Base-by-base conservation (phyloP, 2,888 invertebrate species). In the Tortrix viridana region DNA sequence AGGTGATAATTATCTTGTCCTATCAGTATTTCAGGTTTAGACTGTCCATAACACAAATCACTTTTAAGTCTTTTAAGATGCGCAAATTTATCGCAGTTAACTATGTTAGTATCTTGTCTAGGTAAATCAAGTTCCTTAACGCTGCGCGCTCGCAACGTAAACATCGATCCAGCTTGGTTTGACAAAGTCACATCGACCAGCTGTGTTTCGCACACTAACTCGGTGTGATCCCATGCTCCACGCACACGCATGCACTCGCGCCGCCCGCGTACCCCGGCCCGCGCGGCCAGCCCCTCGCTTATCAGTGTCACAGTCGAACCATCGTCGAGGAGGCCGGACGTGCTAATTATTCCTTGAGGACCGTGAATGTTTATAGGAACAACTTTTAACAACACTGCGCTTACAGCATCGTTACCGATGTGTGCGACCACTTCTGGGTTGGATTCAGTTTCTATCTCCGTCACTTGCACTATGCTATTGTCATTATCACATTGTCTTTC, bases 1-100 rank as follows among this genome's bases (percentile, higher is more conserved):
- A 75, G 64, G 43, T 74, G 12, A 43, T 70, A 71, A 67, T 76
- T 74, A 49, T 74, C 74, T 26, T 74, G 74, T 0, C 73, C 75
- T 32, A 75, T 72, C 19, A 74, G 60, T 9, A 74, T 53, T 66
- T 75, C 68, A 0, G 74, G 74, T 52, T 69, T 66, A n/a, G n/a
- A 41, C n/a, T 41, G 38, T 38, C 16, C 20, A 41, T 16, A 23
- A 37, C 16, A 37, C 14, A 69, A 19, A 18, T 43, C 23, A 32
- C 59, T 23, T 62, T 32, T 59, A 7, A 68, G 43, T 49, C 65
- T 66, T 19, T 12, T 14, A 47, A 62, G 37, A 16, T 54, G 23
- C 5, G 23, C 44, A 57, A 46, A 67, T 18, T 65, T 37, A 49
- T 62, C 55, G 66, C 57, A 65, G 47, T 63, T 56, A 52, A 66